These are phyloP conservation scores for Aptenodytes forsteri DNA, from an alignment of 2,113 vertebrate genomes.

Conservation along the genomic window DNA sequence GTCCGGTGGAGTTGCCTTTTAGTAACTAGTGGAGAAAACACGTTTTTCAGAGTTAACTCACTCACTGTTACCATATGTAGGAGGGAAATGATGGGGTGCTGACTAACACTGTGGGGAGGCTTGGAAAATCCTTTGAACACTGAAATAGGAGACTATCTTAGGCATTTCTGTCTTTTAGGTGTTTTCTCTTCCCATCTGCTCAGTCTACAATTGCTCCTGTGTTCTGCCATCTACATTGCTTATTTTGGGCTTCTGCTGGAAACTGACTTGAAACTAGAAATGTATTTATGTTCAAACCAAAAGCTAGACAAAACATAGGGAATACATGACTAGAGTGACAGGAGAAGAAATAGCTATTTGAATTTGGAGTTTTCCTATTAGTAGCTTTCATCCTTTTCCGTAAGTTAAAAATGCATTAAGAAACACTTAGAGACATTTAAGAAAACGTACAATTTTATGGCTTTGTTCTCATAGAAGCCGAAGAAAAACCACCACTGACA, in stretches of 20 bases:
- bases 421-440: background rate
- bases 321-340: background rate
- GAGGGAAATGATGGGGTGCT: constrained; percentile 69
- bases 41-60: constrained; percentile 34
- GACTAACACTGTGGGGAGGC: constrained; percentile 68
- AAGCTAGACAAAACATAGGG: constrained; percentile 46
- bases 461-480: background rate
- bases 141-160: constrained; percentile 69
- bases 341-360: background rate
- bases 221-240: constrained; percentile 28
- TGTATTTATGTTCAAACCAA: background rate
- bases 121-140: constrained; percentile 66
- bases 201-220: constrained; percentile 28
- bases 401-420: background rate
- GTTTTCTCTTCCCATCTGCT: constrained; percentile 34
- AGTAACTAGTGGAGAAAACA: constrained; percentile 29
- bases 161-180: constrained; percentile 42
- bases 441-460: background rate
- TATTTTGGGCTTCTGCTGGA: constrained; percentile 43
- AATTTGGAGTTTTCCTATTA: background rate
- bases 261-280: constrained; percentile 7
- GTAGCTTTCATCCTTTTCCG: background rate
- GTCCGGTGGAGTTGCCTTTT: background rate
- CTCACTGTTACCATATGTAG: constrained; percentile 53
- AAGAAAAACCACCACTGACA: background rate